These are phyloP conservation scores for Polyploca ridens DNA, from an alignment of 2,888 invertebrate genomes.

Conservation along the genomic window DNA sequence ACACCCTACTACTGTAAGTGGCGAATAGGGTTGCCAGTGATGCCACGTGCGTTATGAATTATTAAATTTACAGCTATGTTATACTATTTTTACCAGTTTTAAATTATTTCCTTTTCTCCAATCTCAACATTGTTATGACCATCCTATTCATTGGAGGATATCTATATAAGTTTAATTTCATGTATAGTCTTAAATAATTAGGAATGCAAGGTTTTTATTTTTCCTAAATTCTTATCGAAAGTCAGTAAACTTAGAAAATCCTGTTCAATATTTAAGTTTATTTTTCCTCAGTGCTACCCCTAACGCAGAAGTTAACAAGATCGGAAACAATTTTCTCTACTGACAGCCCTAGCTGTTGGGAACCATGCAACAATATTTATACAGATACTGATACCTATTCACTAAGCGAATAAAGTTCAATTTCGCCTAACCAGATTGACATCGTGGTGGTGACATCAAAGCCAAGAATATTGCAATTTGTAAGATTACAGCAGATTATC, in stretches of 20 bases:
- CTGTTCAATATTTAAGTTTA: not conserved
- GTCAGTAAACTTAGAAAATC: not conserved
- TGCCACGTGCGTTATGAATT: slow-evolving; percentile 20
- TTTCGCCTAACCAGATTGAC: slow-evolving; percentile 21
- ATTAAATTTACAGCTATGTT: not conserved
- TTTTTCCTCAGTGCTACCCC: slow-evolving; percentile 31
- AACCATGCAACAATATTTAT: slow-evolving; percentile 23
- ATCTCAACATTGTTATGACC: no score
- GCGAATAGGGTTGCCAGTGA: slow-evolving; percentile 51
- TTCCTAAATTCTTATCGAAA: no score
- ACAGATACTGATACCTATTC: slow-evolving; percentile 20
- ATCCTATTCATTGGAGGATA: no score
- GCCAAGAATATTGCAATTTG: slow-evolving; percentile 48
- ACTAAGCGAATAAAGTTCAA: slow-evolving; percentile 26
- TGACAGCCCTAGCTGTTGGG: slow-evolving; percentile 50
- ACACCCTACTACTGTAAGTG: slow-evolving; percentile 63
- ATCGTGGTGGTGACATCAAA: slow-evolving; percentile 27
- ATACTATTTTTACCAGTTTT: not conserved
- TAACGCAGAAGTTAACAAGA: slow-evolving; percentile 52
- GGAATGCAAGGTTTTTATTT: no score
- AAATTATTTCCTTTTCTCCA: no score
- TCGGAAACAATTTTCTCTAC: slow-evolving; percentile 60
- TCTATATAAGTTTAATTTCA: no score
- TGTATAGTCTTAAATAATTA: no score
- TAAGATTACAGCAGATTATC: slow-evolving; percentile 55